Conservation (phyloP, 2,888 invertebrate genomes). For the Bugula neritina region DNA sequence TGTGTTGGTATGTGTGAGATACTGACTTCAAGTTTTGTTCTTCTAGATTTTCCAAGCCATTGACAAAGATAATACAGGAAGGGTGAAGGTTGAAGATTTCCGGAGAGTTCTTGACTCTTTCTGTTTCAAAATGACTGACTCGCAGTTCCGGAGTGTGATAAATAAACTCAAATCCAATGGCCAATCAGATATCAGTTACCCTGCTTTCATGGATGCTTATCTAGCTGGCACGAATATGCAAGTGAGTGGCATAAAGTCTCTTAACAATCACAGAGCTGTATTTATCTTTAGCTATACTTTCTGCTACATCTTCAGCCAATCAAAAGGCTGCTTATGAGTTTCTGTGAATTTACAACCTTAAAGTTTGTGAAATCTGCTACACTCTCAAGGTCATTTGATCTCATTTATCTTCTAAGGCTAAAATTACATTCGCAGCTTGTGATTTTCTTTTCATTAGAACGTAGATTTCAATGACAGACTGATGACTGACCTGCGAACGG, state of each 20-base stretch:
- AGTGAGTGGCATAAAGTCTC: neutral
- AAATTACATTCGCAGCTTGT: too few relatives aligned
- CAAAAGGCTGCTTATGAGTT: too few relatives aligned
- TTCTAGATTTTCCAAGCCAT: conserved; percentile 47
- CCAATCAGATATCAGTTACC: conserved; percentile 41
- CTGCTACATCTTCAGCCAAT: too few relatives aligned
- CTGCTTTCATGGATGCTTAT: conserved; percentile 36
- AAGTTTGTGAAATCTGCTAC: too few relatives aligned
- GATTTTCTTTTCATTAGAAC: neutral
- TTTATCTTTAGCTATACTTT: too few relatives aligned
- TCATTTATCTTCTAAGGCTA: too few relatives aligned
- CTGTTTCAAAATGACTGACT: conserved; percentile 44
- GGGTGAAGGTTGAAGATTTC: conserved; percentile 40
- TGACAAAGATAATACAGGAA: conserved; percentile 41
- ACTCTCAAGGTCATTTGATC: too few relatives aligned
- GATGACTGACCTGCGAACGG: neutral
- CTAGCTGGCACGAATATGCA: neutral
- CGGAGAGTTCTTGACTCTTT: conserved; percentile 46
- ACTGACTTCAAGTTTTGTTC: too few relatives aligned
- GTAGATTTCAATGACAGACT: conserved; percentile 24
- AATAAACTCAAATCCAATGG: conserved; percentile 34
- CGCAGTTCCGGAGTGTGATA: conserved; percentile 43
- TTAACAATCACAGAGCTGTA: too few relatives aligned
- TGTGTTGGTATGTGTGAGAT: too few relatives aligned
- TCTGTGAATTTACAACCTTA: too few relatives aligned